Conservation (phyloP, 2,797 vertebrate genomes). For the Syngnathus rostellatus region DNA sequence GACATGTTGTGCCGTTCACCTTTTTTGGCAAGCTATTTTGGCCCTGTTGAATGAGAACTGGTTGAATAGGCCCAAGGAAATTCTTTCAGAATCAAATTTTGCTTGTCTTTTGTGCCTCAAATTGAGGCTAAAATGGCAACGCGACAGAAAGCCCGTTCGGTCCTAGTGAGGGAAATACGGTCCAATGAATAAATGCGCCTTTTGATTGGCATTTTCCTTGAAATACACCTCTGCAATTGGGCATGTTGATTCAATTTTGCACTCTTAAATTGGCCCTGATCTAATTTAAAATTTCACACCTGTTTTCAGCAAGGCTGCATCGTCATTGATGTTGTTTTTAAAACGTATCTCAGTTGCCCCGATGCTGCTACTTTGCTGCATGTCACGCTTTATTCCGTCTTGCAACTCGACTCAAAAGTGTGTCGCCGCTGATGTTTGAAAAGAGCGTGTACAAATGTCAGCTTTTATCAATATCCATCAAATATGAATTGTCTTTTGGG, state of each 20-base stretch:
- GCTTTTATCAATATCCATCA: too few species aligned
- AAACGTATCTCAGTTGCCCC: not conserved
- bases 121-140: not conserved
- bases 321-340: not conserved
- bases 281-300: not conserved
- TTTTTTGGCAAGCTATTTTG: not conserved
- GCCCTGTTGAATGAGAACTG: not conserved
- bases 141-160: not conserved
- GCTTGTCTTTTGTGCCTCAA: not conserved
- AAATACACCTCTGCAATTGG: not conserved
- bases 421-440: too few species aligned
- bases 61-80: not conserved
- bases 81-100: not conserved
- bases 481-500: too few species aligned
- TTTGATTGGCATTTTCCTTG: not conserved
- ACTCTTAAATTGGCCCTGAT: not conserved
- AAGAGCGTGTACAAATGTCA: too few species aligned
- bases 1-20: not conserved
- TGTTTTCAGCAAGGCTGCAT: not conserved
- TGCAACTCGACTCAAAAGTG: too few species aligned
- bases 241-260: not conserved
- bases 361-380: not conserved
- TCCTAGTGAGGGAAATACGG: not conserved
- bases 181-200: not conserved
- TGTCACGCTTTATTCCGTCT: not conserved